phyloP scores from a whole-genome alignment of 2,888 invertebrate genomes.

The Pinctada fucata region DNA sequence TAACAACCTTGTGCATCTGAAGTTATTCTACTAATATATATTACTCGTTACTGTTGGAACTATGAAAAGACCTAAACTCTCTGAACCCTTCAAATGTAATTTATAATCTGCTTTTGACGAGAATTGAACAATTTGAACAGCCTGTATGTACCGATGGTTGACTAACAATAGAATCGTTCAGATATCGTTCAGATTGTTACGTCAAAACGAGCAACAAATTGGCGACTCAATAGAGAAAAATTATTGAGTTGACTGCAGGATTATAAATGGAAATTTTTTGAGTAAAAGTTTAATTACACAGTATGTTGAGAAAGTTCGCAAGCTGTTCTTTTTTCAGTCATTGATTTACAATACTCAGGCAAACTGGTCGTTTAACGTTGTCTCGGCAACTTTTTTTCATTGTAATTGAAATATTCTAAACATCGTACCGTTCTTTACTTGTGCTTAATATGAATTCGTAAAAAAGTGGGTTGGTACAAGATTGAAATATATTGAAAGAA shows the following conservation, averaged over 20 bases:
- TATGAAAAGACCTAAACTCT: too few species aligned
- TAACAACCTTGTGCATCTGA: too few species aligned
- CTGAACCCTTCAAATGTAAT: too few species aligned
- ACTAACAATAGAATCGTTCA: too few species aligned
- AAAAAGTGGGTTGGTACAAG: neutral
- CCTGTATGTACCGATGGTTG: too few species aligned
- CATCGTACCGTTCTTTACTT: neutral
- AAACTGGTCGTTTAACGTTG: neutral
- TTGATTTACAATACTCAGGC: neutral
- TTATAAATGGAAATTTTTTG: neutral
- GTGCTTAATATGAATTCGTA: neutral
- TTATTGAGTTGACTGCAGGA: neutral
- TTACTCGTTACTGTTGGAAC: too few species aligned
- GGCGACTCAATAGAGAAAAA: neutral
- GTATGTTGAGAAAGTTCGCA: constrained; percentile 22
- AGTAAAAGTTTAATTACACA: neutral
- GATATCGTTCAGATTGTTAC: neutral
- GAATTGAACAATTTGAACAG: too few species aligned
- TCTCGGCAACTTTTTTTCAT: neutral
- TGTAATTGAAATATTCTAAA: neutral
- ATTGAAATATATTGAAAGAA: neutral
- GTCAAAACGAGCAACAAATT: neutral
- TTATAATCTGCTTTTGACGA: too few species aligned
- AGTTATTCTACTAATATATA: too few species aligned
- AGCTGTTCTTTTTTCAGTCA: constrained; percentile 26